Evolutionary conservation across 2,888 invertebrate genomes (phyloP).

Genomic region (Cistogaster globosa): DNA sequence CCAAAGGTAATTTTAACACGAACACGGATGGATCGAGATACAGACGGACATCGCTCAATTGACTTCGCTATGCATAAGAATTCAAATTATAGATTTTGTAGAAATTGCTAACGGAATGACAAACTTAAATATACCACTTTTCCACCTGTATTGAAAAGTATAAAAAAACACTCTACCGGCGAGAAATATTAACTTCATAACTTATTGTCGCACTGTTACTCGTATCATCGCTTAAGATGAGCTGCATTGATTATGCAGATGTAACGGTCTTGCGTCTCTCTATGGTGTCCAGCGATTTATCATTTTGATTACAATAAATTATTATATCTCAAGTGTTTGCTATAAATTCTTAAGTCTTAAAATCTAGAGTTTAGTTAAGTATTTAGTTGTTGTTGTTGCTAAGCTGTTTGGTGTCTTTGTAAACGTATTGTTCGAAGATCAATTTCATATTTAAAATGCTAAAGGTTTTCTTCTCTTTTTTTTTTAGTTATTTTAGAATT

Average conservation of each 20-base stretch:
- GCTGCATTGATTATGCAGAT: constrained; percentile 58
- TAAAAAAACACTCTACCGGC: not conserved
- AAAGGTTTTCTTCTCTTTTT: constrained; percentile 58
- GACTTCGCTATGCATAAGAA: too few relatives aligned
- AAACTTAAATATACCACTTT: too few relatives aligned
- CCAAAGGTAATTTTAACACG: too few relatives aligned
- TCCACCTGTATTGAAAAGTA: too few relatives aligned
- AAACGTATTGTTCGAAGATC: constrained; percentile 61
- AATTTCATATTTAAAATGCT: constrained; percentile 68
- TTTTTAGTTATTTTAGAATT: constrained; percentile 53
- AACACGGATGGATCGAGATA: too few relatives aligned
- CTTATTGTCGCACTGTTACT: not conserved
- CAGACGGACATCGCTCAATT: too few relatives aligned
- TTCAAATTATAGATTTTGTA: too few relatives aligned
- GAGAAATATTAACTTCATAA: not conserved
- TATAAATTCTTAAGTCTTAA: constrained; percentile 61
- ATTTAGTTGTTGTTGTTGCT: constrained; percentile 30
- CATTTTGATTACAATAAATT: constrained; percentile 71
- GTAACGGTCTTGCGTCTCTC: constrained; percentile 60
- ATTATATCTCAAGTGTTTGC: constrained; percentile 64
- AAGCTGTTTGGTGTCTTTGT: constrained; percentile 2
- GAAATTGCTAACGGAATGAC: too few relatives aligned
- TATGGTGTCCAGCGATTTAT: constrained; percentile 69
- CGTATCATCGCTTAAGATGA: constrained; percentile 50
- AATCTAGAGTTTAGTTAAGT: constrained; percentile 36